Percentiles rank a stretch among this genome's conserved stretches.
Evolutionary conservation across 2,113 vertebrate species (phyloP).

Genomic region (Osmerus eperlanus): DNA sequence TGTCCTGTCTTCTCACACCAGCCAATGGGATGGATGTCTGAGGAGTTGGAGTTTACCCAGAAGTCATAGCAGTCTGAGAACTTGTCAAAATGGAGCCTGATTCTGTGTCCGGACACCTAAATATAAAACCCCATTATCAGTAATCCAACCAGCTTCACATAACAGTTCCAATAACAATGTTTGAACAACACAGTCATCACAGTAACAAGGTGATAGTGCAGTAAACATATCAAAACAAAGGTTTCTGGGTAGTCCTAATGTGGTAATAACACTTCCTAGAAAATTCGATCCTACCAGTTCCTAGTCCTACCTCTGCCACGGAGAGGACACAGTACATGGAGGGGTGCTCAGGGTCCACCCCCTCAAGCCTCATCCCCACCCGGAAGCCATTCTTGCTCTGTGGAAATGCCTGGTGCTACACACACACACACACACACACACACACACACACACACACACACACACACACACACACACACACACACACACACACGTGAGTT

Average conservation of each 20-base stretch:
- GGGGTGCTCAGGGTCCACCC: conserved; percentile 54
- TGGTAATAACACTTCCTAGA: too few species aligned
- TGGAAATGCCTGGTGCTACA: conserved; percentile 57
- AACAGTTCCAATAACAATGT: too few species aligned
- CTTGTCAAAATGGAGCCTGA: conserved; percentile 82
- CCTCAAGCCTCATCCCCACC: conserved; percentile 57
- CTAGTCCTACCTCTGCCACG: conserved; percentile 48
- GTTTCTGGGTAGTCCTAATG: too few species aligned
- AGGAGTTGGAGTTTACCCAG: conserved; percentile 82
- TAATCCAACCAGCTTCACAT: too few species aligned
- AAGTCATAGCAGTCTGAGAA: conserved; percentile 84
- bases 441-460: conserved; percentile 12
- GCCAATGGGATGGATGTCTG: conserved; percentile 82
- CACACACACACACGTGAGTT: too few species aligned
- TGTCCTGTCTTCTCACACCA: conserved; percentile 87
- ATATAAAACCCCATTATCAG: conserved; percentile 11
- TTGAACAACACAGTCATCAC: too few species aligned
- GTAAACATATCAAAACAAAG: too few species aligned
- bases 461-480: conserved; percentile 21
- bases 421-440: conserved; percentile 16
- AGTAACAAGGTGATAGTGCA: too few species aligned
- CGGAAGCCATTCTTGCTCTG: conserved; percentile 61
- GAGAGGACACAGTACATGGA: conserved; percentile 58
- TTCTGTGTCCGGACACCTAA: conserved; percentile 81
- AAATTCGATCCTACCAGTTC: too few species aligned